Conservation (phyloP, 2,888 invertebrate species). For the Flexamia atlantica region DNA sequence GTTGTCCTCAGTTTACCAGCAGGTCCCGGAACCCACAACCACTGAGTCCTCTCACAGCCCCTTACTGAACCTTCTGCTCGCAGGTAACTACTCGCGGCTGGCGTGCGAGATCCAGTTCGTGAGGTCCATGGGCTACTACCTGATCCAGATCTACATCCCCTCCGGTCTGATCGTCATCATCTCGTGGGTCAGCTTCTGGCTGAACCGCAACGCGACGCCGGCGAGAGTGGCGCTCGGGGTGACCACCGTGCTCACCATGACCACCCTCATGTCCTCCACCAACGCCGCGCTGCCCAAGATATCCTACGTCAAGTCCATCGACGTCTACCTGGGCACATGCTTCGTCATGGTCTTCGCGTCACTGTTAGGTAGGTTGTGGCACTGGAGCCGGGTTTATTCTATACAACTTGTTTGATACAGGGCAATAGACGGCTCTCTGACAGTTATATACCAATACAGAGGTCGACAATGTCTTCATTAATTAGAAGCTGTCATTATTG, state of each 20-base stretch:
- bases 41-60: neutral
- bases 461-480: no score
- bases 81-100: constrained; percentile 97
- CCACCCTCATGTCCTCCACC: constrained; percentile 97
- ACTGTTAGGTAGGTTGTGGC: constrained; percentile 83
- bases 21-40: neutral
- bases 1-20: no score
- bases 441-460: no score
- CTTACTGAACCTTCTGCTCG: constrained; percentile 48
- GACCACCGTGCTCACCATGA: constrained; percentile 98
- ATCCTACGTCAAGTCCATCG: constrained; percentile 98
- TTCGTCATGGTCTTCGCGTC: constrained; percentile 99
- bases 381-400: no score
- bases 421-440: no score
- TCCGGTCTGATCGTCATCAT: constrained; percentile 98
- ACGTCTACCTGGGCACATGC: constrained; percentile 97
- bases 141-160: constrained; percentile 99
- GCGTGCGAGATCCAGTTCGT: constrained; percentile 98
- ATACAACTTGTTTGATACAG: no score
- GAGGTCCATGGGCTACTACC: constrained; percentile 98
- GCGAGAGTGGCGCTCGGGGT: constrained; percentile 96
- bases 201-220: constrained; percentile 96
- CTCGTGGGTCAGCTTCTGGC: constrained; percentile 98
- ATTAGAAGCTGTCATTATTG: no score
- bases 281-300: constrained; percentile 98